A percentile compares a stretch with the other conserved stretches of the same genome.
Conservation (phyloP, 2,797 vertebrate genomes). For the Microchirus variegatus region DNA sequence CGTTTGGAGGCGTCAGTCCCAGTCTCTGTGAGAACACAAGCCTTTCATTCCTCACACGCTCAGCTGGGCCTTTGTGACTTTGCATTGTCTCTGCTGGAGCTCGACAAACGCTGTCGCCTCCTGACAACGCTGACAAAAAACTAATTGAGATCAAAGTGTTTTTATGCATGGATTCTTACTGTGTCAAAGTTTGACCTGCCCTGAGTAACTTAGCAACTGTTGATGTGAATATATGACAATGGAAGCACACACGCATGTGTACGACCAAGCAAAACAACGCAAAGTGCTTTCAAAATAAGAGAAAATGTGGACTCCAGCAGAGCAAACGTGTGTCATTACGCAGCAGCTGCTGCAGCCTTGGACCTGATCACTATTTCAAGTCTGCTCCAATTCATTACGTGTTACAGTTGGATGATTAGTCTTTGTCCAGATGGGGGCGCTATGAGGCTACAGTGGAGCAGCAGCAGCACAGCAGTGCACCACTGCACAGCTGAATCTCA, state of each 20-base stretch:
- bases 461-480: conserved; percentile 6
- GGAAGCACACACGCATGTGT: conserved; percentile 10
- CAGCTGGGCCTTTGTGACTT: conserved; percentile 65
- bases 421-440: conserved; percentile 73
- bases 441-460: conserved; percentile 52
- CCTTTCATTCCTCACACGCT: conserved; percentile 57
- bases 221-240: conserved; percentile 13
- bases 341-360: conserved; percentile 41
- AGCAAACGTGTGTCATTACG: conserved; percentile 25
- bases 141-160: conserved; percentile 36
- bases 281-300: conserved; percentile 10
- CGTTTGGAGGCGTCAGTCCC: conserved; percentile 50
- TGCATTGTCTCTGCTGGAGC: conserved; percentile 47
- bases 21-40: conserved; percentile 58
- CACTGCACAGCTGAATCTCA: conserved; percentile 9
- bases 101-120: conserved; percentile 44
- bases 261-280: conserved; percentile 1
- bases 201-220: conserved; percentile 4
- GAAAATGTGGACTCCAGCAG: conserved; percentile 14
- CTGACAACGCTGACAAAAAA: conserved; percentile 9
- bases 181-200: conserved; percentile 22
- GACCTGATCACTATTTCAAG: conserved; percentile 15
- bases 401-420: conserved; percentile 4
- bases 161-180: conserved; percentile 36
- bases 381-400: conserved; percentile 19